phyloP scores from a whole-genome alignment of 2,888 invertebrate species.

The Oeneis ivallda region DNA sequence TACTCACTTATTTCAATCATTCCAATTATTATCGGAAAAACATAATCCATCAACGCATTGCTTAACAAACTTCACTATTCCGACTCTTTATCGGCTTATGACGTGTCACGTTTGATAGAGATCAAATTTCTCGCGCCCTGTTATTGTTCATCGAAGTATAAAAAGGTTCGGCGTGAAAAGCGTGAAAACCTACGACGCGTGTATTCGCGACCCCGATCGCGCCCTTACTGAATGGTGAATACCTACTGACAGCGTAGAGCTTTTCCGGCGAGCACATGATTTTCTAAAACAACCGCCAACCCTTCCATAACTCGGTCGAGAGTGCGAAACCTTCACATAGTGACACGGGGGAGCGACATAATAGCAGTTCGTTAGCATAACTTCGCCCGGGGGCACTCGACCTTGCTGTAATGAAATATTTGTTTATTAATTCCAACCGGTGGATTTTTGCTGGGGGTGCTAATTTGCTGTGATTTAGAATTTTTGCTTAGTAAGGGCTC shows the following conservation, averaged over 20 bases:
- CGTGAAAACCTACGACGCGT: constrained; percentile 45
- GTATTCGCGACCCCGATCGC: constrained; percentile 53
- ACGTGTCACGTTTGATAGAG: constrained; percentile 33
- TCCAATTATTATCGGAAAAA: constrained; percentile 66
- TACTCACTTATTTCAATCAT: constrained; percentile 73
- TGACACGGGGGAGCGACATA: constrained; percentile 75
- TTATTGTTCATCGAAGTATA: constrained; percentile 43
- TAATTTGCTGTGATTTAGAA: constrained; percentile 2
- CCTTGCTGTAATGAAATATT: constrained; percentile 67
- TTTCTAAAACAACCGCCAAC: constrained; percentile 73
- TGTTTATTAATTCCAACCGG: constrained; percentile 63
- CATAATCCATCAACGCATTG: constrained; percentile 62
- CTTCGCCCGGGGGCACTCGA: constrained; percentile 55
- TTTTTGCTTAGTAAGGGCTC: neutral
- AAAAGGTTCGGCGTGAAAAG: constrained; percentile 38
- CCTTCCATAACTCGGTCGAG: constrained; percentile 76
- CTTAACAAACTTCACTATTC: constrained; percentile 29
- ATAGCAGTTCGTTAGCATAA: constrained; percentile 78
- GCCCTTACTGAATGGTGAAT: constrained; percentile 43
- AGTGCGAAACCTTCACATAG: constrained; percentile 80
- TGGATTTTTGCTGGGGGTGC: constrained; percentile 19
- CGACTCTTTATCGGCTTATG: constrained; percentile 22
- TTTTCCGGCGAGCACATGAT: constrained; percentile 73
- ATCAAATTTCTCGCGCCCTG: constrained; percentile 38
- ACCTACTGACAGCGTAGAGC: constrained; percentile 54